Percentiles rank a stretch among this genome's conserved stretches.
phyloP scores from a whole-genome alignment of 2,113 vertebrate species.

The Varanus salvator region DNA sequence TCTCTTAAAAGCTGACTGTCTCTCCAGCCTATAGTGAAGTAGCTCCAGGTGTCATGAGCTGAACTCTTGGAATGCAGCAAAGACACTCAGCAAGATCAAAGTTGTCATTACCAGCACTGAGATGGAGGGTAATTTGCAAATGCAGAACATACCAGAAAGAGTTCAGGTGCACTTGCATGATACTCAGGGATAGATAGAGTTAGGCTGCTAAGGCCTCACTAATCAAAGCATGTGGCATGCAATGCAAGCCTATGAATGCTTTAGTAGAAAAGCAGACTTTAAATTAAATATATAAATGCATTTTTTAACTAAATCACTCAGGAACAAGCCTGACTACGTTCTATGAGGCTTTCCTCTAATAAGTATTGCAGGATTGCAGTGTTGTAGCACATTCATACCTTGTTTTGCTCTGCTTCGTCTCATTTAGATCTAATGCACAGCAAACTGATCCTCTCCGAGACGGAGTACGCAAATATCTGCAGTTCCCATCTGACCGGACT shows the following conservation, averaged over 20 bases:
- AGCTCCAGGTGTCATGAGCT: not conserved
- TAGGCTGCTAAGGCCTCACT: not conserved
- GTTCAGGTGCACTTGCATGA: not conserved
- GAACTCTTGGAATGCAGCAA: not conserved
- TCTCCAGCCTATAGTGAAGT: not conserved
- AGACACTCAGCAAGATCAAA: not conserved
- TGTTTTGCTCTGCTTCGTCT: not conserved
- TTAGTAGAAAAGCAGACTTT: too few species aligned
- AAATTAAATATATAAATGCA: too few species aligned
- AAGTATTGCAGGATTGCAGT: not conserved
- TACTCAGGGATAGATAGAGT: not conserved
- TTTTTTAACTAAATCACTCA: not conserved
- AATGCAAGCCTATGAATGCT: not conserved
- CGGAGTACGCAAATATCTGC: constrained; percentile 76
- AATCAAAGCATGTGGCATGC: not conserved
- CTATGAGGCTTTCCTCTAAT: not conserved
- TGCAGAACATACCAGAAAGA: not conserved
- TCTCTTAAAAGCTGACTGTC: not conserved
- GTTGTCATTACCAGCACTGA: not conserved
- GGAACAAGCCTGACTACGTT: too few species aligned
- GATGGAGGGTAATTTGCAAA: not conserved
- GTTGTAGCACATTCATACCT: too few species aligned
- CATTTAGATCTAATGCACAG: constrained; percentile 66
- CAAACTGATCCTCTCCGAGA: constrained; percentile 70
- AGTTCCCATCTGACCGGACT: constrained; percentile 82